phyloP scores from a whole-genome alignment of 2,113 vertebrate species.

The Cyanoderma ruficeps region DNA sequence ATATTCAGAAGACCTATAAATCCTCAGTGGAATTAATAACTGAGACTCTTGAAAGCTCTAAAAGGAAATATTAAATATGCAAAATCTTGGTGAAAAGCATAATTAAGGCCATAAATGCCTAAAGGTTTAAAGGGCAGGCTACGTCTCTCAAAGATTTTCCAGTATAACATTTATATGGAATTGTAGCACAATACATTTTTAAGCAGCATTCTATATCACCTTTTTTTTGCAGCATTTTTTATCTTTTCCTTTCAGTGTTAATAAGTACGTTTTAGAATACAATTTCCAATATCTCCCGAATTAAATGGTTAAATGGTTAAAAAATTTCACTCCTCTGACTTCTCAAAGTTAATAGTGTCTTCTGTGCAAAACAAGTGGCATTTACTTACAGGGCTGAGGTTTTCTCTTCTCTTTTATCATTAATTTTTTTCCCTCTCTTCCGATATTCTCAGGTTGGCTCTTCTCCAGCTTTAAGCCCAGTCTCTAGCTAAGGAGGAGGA shows the following conservation, averaged over 20 bases:
- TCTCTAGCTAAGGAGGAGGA: not conserved
- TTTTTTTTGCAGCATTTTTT: not conserved
- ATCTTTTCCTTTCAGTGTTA: not conserved
- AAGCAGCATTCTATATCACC: not conserved
- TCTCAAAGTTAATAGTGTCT: not conserved
- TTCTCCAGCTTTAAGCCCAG: not conserved
- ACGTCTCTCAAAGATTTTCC: conserved; percentile 45
- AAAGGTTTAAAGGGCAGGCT: conserved; percentile 69
- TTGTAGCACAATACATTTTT: conserved; percentile 14
- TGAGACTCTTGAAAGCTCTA: conserved; percentile 75
- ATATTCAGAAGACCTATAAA: conserved; percentile 71
- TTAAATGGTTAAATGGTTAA: not conserved
- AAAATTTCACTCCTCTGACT: not conserved
- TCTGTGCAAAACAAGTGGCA: not conserved
- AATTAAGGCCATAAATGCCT: conserved; percentile 71
- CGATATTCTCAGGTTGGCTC: not conserved
- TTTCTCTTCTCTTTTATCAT: not conserved
- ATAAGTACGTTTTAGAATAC: not conserved
- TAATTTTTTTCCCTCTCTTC: not conserved
- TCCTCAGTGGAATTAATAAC: conserved; percentile 74
- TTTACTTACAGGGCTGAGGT: not conserved
- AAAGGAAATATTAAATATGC: conserved; percentile 78
- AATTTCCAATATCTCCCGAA: not conserved
- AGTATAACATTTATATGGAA: conserved; percentile 19
- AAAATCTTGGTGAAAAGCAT: conserved; percentile 79